Evolutionary conservation across 2,888 invertebrate genomes (phyloP).

Genomic region (Lepas anatifera): DNA sequence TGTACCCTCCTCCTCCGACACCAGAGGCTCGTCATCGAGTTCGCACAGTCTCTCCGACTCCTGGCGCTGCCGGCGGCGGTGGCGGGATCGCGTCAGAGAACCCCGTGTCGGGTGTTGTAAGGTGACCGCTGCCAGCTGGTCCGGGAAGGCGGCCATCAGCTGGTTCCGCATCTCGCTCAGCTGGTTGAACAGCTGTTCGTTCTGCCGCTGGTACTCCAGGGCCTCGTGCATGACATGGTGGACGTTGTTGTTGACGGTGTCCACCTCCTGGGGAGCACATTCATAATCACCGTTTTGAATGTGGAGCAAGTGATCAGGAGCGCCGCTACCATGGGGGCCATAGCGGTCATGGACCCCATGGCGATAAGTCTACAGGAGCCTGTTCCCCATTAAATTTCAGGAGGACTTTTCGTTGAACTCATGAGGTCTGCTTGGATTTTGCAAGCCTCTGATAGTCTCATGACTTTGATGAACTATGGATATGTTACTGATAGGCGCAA

Average conservation of each 20-base stretch:
- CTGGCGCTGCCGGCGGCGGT: neutral
- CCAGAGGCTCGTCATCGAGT: neutral
- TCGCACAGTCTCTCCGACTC: neutral
- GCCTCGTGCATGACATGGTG: conserved; percentile 5
- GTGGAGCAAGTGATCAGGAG: no score
- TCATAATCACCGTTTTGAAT: no score
- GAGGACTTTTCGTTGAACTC: no score
- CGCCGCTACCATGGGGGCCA: no score
- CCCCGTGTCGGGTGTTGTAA: neutral
- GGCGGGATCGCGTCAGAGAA: neutral
- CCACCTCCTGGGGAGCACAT: neutral
- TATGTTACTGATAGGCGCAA: no score
- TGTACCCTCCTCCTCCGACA: neutral
- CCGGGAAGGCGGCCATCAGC: neutral
- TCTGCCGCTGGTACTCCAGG: neutral
- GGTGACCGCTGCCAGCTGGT: neutral
- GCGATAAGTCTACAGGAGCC: no score
- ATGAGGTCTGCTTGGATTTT: no score
- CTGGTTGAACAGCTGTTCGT: neutral
- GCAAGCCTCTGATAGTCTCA: no score
- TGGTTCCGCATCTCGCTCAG: neutral
- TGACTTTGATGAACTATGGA: no score
- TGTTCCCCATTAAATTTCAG: no score
- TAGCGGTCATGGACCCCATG: no score
- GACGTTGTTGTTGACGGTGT: conserved; percentile 4